Conservation (phyloP, 2,113 vertebrate genomes). For the Mirza zaza region DNA sequence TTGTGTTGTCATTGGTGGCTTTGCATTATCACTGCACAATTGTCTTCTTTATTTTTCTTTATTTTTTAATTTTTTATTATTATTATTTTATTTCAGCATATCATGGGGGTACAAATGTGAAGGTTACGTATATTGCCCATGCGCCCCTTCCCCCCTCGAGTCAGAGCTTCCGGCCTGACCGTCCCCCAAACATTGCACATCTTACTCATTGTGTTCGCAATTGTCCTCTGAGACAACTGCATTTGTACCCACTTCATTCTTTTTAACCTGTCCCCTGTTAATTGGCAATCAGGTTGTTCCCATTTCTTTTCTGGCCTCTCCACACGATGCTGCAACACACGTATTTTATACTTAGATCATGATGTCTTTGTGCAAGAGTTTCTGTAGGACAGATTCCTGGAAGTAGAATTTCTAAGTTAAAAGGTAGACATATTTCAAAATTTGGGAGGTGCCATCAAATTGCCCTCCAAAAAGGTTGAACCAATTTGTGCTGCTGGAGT, state of each 20-base stretch:
- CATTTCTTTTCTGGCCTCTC: neutral
- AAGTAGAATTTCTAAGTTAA: neutral
- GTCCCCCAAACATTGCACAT: no score
- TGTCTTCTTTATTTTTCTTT: no score
- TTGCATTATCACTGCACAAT: neutral
- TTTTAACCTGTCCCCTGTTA: neutral
- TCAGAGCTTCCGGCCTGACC: no score
- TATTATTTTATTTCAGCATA: no score
- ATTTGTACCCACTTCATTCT: neutral
- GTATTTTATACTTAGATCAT: neutral
- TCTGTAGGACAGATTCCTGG: neutral
- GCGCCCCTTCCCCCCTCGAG: no score
- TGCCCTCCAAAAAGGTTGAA: neutral
- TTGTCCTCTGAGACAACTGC: neutral
- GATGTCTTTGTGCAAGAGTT: neutral
- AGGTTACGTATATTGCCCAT: no score
- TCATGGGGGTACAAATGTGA: no score
- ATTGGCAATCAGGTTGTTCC: accelerated
- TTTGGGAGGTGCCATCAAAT: neutral
- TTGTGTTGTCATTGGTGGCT: neutral
- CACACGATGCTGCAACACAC: neutral
- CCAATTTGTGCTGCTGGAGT: neutral
- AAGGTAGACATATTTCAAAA: neutral
- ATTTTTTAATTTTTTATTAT: no score
- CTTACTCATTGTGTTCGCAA: no score